Base-by-base conservation (phyloP, 2,113 vertebrate species). In the Poeciliopsis retropinna region DNA sequence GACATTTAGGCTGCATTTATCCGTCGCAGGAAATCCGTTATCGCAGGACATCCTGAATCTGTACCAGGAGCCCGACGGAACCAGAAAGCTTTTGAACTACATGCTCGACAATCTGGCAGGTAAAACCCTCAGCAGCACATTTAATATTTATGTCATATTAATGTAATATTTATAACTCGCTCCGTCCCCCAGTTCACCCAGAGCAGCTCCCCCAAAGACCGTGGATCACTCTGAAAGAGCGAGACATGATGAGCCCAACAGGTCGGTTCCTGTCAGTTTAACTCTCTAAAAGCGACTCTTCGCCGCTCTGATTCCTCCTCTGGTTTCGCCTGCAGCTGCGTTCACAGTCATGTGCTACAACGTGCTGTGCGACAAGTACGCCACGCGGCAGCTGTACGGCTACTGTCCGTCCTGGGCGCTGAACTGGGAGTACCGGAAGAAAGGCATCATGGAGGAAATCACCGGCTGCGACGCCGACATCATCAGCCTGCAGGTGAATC, bases 311-410 rank as follows among this genome's bases (percentile, higher is more conserved):
- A 22, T 54, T 54, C 25, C 57, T 5, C 7, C 19, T 41, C 25
- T 31, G 3, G 3, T 5, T 3, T 19, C 15, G 15, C 0, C 11
- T 29, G 29, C 92, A 99, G 98, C 97, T 73, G 95, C 95, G 64
- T 99, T 99, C 95, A 99, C 97, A 3, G 96, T 99, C 80, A 99
- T 99, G 98, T 99, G 97, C 94, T 99, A 97, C 94, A 99, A 99
- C 68, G 98, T 99, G 76, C 92, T 99, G 87, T 99, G 98, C 73
- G 98, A 99, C 92, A 99, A 99, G 90, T 99, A 99, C 0, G 98
- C 98, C 91, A 99, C 98, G 64, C 95, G 97, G 87, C 98, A 99
- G 96, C 96, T 99, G 79, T 99, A 99, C 1, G 98, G 97, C 89
- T 99, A 99, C 94, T 99, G 98, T 90, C 98, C 98, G 0, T 98